Evolutionary conservation across 1,140 invertebrate species (phyloP), one percentile per base, ranked within the genome.

Genomic region (Zaprionus capensis): DNA sequence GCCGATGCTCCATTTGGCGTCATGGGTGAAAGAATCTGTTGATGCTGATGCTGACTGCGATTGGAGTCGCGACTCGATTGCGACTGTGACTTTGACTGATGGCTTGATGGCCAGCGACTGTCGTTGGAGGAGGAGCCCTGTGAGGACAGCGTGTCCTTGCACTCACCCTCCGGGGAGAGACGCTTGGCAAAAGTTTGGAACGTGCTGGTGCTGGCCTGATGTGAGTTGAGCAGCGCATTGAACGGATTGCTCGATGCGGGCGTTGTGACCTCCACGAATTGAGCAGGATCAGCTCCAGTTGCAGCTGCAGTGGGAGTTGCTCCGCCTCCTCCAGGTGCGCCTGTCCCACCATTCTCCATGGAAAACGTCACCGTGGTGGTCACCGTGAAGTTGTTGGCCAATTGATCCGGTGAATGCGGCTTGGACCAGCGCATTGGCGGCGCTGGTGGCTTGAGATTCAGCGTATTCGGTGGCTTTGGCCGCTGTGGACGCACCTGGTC

Each of bases 351-450:
- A 4, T 36, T 91, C 59, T 92, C 92, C 70, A 97, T 95, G 78
- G 96, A 96, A 82, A 97, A 97, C 5, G 96, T 97, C 6, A 97
- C 96, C 1, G 96, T 97, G 4, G 96, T 97, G 7, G 96, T 97
- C 4, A 97, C 96, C 3, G 95, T 97, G 86, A 97, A 96, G 86
- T 97, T 96, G 86, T 80, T 93, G 90, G 58, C 74, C 46, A 58
- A 28, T 65, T 90, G 86, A 65, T 91, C 86, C 94, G 94, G 88
- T 5, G 94, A 93, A 4, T 94, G 93, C 0, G 95, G 95, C 91
- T 95, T 95, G 0, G 94, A 94, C 95, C 95, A 95, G 68, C 95
- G 92, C 28, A 95, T 93, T 0, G 95, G 95, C 26, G 95, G 95
- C 14, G 95, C 94, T 20, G 95, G 95, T 41, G 95, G 91, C 79